phyloP scores from a whole-genome alignment of 2,888 invertebrate species.

The Polymixis lichenea region DNA sequence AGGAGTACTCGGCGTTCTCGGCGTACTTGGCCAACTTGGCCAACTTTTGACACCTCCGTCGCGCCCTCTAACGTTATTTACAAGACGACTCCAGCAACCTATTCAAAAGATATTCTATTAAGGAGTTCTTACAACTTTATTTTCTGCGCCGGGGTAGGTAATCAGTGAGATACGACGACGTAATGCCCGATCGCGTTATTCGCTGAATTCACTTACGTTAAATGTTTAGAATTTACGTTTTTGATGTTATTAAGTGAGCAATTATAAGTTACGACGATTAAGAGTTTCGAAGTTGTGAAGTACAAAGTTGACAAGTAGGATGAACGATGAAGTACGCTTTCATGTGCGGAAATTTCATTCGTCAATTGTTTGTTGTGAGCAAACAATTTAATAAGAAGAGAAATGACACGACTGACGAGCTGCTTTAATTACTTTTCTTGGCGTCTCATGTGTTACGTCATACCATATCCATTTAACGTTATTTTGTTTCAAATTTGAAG shows the following conservation, averaged over 20 bases:
- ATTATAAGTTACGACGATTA: slow-evolving; percentile 57
- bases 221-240: slow-evolving; percentile 55
- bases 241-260: slow-evolving; percentile 62
- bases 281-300: slow-evolving; percentile 42
- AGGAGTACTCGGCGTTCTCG: slow-evolving; percentile 53
- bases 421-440: slow-evolving; percentile 53
- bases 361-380: slow-evolving; percentile 49
- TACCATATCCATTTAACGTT: slow-evolving; percentile 9
- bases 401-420: slow-evolving; percentile 30
- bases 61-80: slow-evolving; percentile 76
- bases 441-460: slow-evolving; percentile 2
- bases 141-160: slow-evolving; percentile 69
- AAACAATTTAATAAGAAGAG: slow-evolving; percentile 53
- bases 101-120: slow-evolving; percentile 79
- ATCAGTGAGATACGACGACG: slow-evolving; percentile 66
- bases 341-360: slow-evolving; percentile 51
- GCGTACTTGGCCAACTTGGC: slow-evolving; percentile 59
- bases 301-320: slow-evolving; percentile 51
- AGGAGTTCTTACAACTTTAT: slow-evolving; percentile 74
- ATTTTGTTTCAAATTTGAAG: slow-evolving; percentile 20
- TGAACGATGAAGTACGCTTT: slow-evolving; percentile 47
- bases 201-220: slow-evolving; percentile 52
- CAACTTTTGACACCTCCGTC: slow-evolving; percentile 78
- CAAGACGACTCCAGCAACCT: slow-evolving; percentile 72
- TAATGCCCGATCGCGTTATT: slow-evolving; percentile 52